Percentiles rank a stretch among this genome's conserved stretches.
These are phyloP conservation scores for Rhinogobio ventralis DNA, from an alignment of 2,797 vertebrate species.

Conservation along the genomic window DNA sequence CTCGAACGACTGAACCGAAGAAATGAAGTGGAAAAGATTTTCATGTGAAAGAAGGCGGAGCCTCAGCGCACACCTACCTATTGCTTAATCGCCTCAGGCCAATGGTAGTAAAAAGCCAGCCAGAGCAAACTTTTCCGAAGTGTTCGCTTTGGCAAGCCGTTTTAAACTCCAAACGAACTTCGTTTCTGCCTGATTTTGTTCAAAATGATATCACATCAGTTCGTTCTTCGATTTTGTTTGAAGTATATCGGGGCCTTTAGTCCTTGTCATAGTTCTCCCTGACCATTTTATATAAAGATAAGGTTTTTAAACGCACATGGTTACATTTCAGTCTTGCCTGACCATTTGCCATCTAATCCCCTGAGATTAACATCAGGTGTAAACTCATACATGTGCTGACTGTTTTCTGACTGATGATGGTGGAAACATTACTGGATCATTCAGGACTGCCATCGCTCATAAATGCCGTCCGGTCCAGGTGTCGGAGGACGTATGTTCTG, in stretches of 20 bases:
- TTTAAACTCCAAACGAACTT: too few species aligned
- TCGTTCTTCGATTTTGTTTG: too few species aligned
- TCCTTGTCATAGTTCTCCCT: neutral
- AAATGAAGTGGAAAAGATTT: too few species aligned
- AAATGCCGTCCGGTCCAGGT: neutral
- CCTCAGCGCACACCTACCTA: too few species aligned
- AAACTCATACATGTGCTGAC: neutral
- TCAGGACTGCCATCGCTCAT: constrained; percentile 13
- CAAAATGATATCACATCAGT: too few species aligned
- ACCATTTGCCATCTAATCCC: neutral
- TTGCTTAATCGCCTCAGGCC: too few species aligned
- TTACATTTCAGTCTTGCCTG: neutral
- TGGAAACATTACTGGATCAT: constrained; percentile 34
- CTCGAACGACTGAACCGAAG: too few species aligned
- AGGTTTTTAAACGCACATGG: neutral
- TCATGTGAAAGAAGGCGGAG: too few species aligned
- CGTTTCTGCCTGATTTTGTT: too few species aligned
- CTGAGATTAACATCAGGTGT: constrained; percentile 10
- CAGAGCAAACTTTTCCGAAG: too few species aligned
- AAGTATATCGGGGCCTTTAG: neutral
- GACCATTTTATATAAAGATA: neutral
- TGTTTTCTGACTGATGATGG: constrained; percentile 12
- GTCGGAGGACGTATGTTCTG: constrained; percentile 5
- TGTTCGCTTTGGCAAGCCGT: too few species aligned
- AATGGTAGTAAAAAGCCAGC: too few species aligned